Evolutionary conservation across 2,113 vertebrate genomes (phyloP), one percentile per base, ranked within the genome.

Genomic region (Centropus unirufus): DNA sequence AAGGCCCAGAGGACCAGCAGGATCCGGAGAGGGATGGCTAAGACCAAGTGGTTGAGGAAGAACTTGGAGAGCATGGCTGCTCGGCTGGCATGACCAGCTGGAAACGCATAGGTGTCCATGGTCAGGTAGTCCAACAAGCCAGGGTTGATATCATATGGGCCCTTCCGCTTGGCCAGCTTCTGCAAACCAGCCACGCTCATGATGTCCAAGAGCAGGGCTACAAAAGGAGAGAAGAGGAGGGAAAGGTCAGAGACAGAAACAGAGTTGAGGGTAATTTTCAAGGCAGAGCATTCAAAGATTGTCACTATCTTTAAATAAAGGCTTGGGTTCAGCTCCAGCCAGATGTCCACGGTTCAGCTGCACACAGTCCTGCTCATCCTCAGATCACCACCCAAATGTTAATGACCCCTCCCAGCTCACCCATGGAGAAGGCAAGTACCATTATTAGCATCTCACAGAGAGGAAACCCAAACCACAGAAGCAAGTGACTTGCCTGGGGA

Each of bases 21-120:
- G 78, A 99, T 97, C 7, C 99, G 98, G 5, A 99, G 97, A 0
- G 99, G 99, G 95, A 99, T 98, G 0, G 99, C 99, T 96, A 99
- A 97, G 39, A 99, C 99, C 97, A 99, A 97, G 97, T 99, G 99
- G 76, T 98, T 99, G 94, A 99, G 98, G 95, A 99, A 98, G 98
- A 99, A 99, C 97, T 99, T 99, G 97, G 99, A 98, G 42, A 99
- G 98, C 99, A 99, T 99, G 86, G 98, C 99, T 0, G 98, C 99
- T 4, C 99, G 94, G 97, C 99, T 99, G 96, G 99, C 99, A 0
- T 99, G 99, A 2, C 99, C 99, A 0, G 98, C 99, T 0, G 99
- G 99, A 81, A 99, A 99, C 15, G 99, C 98, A 7, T 99, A 99
- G 30, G 98, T n/a, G 95, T 99, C 99, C 98, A 99, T 99, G 85